Percentiles rank a stretch among this genome's conserved stretches.
These are phyloP conservation scores for Branchipolynoe longqiensis DNA, from an alignment of 2,888 invertebrate genomes.

Conservation along the genomic window DNA sequence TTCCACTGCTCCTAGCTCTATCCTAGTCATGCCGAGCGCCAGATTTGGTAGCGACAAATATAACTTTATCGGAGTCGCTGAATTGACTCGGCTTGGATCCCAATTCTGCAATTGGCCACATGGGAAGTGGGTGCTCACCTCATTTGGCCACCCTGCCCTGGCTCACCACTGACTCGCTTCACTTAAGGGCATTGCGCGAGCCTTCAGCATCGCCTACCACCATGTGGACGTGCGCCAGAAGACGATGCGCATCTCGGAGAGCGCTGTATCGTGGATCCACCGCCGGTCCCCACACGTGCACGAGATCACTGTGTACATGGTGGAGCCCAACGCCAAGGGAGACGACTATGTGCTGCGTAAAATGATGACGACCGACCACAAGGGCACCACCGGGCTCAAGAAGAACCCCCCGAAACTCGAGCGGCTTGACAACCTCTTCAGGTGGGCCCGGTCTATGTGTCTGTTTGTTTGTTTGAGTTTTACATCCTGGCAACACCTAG, in stretches of 20 bases:
- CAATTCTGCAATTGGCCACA: too few species aligned
- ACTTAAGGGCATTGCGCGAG: conserved; percentile 79
- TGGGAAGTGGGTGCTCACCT: too few species aligned
- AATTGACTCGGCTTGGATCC: too few species aligned
- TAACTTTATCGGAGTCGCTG: too few species aligned
- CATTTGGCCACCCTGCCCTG: too few species aligned
- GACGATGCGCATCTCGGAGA: conserved; percentile 79
- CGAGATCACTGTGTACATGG: conserved; percentile 79
- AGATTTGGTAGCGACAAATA: too few species aligned
- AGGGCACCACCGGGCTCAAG: conserved; percentile 73
- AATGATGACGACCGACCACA: conserved; percentile 78
- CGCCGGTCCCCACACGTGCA: conserved; percentile 77
- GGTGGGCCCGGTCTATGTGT: too few species aligned
- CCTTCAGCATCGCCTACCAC: conserved; percentile 81
- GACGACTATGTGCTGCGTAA: conserved; percentile 78
- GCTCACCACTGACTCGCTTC: too few species aligned
- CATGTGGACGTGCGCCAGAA: conserved; percentile 79
- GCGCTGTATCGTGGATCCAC: conserved; percentile 80
- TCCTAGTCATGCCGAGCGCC: too few species aligned
- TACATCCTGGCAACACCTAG: too few species aligned
- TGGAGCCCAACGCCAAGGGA: conserved; percentile 76
- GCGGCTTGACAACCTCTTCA: conserved; percentile 80
- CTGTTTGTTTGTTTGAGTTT: too few species aligned
- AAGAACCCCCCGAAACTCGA: conserved; percentile 76
- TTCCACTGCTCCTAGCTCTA: too few species aligned